These are phyloP conservation scores for Coregonus suidteri DNA, from an alignment of 2,797 vertebrate species.

Conservation along the genomic window DNA sequence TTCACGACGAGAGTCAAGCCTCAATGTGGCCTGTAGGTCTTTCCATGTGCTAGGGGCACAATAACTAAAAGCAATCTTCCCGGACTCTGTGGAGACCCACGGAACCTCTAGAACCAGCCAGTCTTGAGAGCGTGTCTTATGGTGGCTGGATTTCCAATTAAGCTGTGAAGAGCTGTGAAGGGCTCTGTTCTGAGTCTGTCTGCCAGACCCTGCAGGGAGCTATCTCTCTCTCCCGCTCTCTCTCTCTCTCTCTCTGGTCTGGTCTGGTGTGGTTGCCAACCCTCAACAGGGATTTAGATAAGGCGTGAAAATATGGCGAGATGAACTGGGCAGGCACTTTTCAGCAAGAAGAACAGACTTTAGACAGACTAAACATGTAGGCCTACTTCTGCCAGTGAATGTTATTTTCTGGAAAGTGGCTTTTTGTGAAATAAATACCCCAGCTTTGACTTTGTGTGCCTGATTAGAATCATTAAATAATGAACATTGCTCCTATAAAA, in stretches of 20 bases:
- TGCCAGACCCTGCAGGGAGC: not conserved
- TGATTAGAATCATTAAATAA: not conserved
- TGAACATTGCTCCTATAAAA: not conserved
- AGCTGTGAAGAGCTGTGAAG: constrained; percentile 15
- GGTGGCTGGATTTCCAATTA: not conserved
- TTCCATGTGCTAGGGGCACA: not conserved
- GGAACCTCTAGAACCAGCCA: no score
- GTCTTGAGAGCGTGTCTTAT: no score
- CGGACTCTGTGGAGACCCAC: no score
- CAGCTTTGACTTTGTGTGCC: not conserved
- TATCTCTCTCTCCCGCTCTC: not conserved
- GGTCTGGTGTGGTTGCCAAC: not conserved
- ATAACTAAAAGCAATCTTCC: not conserved
- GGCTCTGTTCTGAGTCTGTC: constrained; percentile 23
- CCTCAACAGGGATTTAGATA: not conserved
- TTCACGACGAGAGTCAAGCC: no score
- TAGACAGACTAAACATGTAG: not conserved
- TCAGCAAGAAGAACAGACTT: not conserved
- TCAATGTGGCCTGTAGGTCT: no score
- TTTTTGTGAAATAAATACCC: not conserved
- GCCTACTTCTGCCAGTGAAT: not conserved
- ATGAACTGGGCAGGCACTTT: not conserved
- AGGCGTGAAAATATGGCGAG: not conserved
- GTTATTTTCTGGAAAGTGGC: not conserved
- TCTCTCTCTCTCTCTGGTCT: not conserved